These are phyloP conservation scores for Acrocephalus arundinaceus DNA, from an alignment of 2,113 vertebrate species.

Conservation along the genomic window DNA sequence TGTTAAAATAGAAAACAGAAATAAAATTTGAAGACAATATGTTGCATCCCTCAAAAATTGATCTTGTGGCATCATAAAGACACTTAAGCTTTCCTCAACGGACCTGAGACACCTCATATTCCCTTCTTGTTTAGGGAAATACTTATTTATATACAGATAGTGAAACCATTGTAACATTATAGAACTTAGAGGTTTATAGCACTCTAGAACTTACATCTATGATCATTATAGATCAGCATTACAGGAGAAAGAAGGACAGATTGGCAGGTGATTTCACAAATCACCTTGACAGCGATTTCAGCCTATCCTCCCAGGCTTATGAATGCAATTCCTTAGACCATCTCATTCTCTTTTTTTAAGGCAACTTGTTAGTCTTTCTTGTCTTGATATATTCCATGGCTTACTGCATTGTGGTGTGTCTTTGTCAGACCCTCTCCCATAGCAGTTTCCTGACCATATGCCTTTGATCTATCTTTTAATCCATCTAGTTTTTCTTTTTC, in stretches of 20 bases:
- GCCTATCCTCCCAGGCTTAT: background rate
- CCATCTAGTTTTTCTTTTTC: background rate
- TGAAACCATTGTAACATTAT: background rate
- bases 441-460: background rate
- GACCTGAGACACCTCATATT: background rate
- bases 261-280: background rate
- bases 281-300: background rate
- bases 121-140: background rate
- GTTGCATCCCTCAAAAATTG: background rate
- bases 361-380: background rate
- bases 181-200: background rate
- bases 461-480: background rate
- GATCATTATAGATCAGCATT: background rate
- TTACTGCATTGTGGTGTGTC: background rate
- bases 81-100: background rate
- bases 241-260: background rate
- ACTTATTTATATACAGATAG: background rate
- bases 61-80: background rate
- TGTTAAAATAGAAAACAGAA: background rate
- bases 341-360: background rate
- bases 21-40: background rate
- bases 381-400: background rate
- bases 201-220: background rate
- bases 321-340: background rate
- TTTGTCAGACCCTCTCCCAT: background rate